Percentiles rank a stretch among this genome's conserved stretches.
phyloP scores from a whole-genome alignment of 2,113 vertebrate genomes.

The Muntiacus muntjak region DNA sequence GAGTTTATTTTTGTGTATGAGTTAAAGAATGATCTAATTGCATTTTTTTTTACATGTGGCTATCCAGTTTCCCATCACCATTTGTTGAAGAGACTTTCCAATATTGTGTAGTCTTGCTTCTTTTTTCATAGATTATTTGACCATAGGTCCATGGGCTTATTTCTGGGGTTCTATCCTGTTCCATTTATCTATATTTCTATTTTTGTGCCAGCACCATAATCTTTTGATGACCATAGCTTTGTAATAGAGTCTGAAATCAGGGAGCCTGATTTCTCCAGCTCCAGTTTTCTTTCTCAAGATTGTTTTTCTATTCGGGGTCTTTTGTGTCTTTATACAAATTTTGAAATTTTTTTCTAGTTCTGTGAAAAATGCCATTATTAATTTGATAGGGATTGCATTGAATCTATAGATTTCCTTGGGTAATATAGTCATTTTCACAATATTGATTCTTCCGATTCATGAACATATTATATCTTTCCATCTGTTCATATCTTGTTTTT shows the following conservation, averaged over 20 bases:
- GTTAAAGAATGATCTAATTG: neutral
- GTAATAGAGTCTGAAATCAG: neutral
- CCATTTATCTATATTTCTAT: neutral
- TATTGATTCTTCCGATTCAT: neutral
- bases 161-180: neutral
- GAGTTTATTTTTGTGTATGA: neutral
- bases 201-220: neutral
- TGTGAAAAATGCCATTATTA: neutral
- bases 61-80: neutral
- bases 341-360: neutral
- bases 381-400: neutral
- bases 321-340: neutral
- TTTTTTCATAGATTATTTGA: neutral
- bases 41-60: neutral
- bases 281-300: neutral
- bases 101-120: neutral
- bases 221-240: neutral
- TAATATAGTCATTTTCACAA: neutral
- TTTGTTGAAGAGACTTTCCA: neutral
- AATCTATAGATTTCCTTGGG: neutral
- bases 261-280: neutral
- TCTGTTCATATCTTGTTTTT: neutral
- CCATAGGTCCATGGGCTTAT: neutral
- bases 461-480: neutral
- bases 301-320: neutral